Evolutionary conservation across 2,888 invertebrate species (phyloP).

Genomic region (Caenorhabditis panamensis): DNA sequence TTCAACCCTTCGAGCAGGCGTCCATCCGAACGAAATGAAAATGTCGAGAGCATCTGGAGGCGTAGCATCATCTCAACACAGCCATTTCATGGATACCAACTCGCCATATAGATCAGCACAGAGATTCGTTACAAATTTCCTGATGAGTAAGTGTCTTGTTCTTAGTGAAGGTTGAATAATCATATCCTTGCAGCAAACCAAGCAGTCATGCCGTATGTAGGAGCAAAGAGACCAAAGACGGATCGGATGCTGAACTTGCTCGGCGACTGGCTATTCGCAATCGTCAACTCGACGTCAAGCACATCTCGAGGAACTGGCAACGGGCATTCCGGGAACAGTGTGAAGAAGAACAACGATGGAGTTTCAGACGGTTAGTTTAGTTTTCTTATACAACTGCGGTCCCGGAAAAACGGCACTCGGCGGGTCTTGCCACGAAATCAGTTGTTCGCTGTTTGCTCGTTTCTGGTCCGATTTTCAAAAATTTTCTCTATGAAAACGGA

Average conservation of each 20-base stretch:
- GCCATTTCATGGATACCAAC: neutral
- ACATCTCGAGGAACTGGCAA: slow-evolving; percentile 24
- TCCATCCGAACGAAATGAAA: slow-evolving; percentile 31
- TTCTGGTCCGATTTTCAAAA: too few relatives aligned
- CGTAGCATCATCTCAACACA: slow-evolving; percentile 1
- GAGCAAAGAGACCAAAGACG: slow-evolving; percentile 64
- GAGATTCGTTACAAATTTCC: slow-evolving; percentile 57
- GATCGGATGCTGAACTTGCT: slow-evolving; percentile 66
- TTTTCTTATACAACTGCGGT: too few relatives aligned
- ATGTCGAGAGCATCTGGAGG: neutral
- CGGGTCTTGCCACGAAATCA: too few relatives aligned
- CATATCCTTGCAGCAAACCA: slow-evolving; percentile 54
- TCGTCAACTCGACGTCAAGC: slow-evolving; percentile 50
- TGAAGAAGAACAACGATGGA: slow-evolving; percentile 56
- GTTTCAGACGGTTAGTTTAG: slow-evolving; percentile 57
- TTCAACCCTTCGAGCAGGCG: slow-evolving; percentile 25
- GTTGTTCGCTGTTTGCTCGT: too few relatives aligned
- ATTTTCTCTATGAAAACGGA: too few relatives aligned
- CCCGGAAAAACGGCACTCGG: too few relatives aligned
- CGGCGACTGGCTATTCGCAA: slow-evolving; percentile 68
- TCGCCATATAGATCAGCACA: slow-evolving; percentile 40
- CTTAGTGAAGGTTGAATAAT: slow-evolving; percentile 13
- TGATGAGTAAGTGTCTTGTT: slow-evolving; percentile 42
- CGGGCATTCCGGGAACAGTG: neutral
- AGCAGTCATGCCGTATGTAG: slow-evolving; percentile 42